A percentile compares a stretch with the other conserved stretches of the same genome.
phyloP scores from a whole-genome alignment of 2,113 vertebrate species.

The Chitala chitala region DNA sequence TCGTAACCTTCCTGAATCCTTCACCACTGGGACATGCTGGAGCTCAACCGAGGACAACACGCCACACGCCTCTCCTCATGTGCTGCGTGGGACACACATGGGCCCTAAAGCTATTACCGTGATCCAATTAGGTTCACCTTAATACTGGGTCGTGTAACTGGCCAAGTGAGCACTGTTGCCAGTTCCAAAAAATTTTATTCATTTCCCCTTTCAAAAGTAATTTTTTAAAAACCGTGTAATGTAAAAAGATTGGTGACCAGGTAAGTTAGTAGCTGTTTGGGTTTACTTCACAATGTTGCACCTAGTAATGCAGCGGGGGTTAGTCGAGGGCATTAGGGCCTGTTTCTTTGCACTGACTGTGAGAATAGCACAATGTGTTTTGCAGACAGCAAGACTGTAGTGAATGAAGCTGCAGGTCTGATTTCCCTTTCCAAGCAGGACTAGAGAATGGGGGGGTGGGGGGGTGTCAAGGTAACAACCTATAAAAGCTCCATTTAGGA shows the following conservation, averaged over 20 bases:
- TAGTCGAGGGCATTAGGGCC: background rate
- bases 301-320: background rate
- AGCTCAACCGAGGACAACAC: background rate
- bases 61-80: background rate
- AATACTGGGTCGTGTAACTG: constrained; percentile 68
- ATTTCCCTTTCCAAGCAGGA: constrained; percentile 36
- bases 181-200: constrained; percentile 53
- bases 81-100: constrained; percentile 30
- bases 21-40: background rate
- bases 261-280: background rate
- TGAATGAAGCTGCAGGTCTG: constrained; percentile 33
- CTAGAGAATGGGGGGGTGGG: constrained; percentile 25
- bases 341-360: background rate
- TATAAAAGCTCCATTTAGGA: constrained; percentile 61
- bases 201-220: background rate
- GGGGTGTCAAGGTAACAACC: constrained; percentile 50
- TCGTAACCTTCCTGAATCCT: too few relatives aligned
- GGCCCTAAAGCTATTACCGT: constrained; percentile 73
- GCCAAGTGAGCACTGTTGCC: constrained; percentile 65
- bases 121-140: constrained; percentile 74
- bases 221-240: background rate
- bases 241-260: background rate
- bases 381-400: background rate
- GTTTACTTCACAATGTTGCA: background rate
- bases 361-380: background rate